Base-by-base conservation (phyloP, 2,888 invertebrate species). In the Himalopsyche tibetana region DNA sequence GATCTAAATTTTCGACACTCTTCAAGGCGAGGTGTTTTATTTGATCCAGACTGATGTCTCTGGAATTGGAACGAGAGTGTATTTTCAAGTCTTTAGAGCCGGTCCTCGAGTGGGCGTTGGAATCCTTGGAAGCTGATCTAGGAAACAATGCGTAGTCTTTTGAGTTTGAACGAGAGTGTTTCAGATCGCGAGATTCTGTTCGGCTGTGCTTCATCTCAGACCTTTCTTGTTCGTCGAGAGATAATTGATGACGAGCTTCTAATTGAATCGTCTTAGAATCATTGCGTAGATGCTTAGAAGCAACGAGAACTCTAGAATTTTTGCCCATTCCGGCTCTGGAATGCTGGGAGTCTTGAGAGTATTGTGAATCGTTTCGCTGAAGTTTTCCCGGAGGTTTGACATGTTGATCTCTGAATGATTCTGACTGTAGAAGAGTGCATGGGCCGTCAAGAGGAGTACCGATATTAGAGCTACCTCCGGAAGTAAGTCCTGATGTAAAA, bases 251-350 rank as follows among this genome's bases (percentile, higher is more conserved):
- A 91, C 94, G 92, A 89, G 94, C 93, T 90, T 95, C 95, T 89
- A 94, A 91, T 89, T 95, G 95, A 89, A 95, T 94, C n/a, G 94
- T 94, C 90, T 94, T 94, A 88, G 95, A 94, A 91, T 95, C 94
- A 91, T 94, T 94, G 88, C 95, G 93, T 55, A 94, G 92, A 89
- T 95, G 95, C 1, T 93, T 91, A 86, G 94, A 93, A 8, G 94
- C 93, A 84, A 93, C 92, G 5, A 94, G 91, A 56, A 94, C 93
- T 87, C 93, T 91, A 81, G 93, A 91, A 89, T 90, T 91, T 82
- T 89, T 90, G 55, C 90, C 91, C 6, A 82, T 82, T 55, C 86
- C 88, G 88, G 88, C 88, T 42, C 89, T 84, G 69, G 89, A 89
- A 63, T 90, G 84, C 89, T 86, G 88, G 15, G 89, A 89, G 69